Evolutionary conservation across 2,113 vertebrate species (phyloP).

Genomic region (Coturnix japonica): DNA sequence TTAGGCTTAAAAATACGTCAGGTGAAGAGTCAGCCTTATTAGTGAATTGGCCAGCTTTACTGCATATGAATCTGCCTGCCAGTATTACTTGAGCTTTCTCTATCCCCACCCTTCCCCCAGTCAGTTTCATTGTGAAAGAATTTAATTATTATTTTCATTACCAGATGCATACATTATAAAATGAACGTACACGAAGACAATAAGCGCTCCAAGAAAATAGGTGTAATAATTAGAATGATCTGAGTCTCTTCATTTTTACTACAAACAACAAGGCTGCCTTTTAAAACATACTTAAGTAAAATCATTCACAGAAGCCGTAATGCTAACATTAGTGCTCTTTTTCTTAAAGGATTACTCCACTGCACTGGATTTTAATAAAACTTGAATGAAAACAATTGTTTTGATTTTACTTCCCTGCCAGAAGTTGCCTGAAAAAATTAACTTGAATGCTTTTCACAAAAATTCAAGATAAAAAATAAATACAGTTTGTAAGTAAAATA

Average conservation of each 20-base stretch:
- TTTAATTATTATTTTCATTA: constrained; percentile 67
- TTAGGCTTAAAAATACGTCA: neutral
- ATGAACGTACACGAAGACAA: constrained; percentile 9
- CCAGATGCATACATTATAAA: constrained; percentile 39
- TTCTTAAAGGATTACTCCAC: neutral
- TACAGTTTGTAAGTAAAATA: neutral
- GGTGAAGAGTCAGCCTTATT: neutral
- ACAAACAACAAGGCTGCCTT: neutral
- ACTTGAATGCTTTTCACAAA: neutral
- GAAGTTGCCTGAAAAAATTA: neutral
- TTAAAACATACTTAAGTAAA: neutral
- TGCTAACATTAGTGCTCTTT: neutral
- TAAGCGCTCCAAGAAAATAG: constrained; percentile 20
- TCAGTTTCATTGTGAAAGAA: constrained; percentile 50
- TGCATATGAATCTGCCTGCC: neutral
- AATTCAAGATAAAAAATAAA: neutral
- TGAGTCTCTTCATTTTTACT: neutral
- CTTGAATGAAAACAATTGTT: neutral
- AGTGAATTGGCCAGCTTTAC: constrained; percentile 2
- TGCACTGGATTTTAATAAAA: neutral
- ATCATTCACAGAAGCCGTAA: neutral
- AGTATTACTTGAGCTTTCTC: constrained; percentile 1
- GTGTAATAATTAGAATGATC: constrained; percentile 3
- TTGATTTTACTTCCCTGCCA: neutral
- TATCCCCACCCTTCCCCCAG: neutral